Base-by-base conservation (phyloP, 2,797 vertebrate species). In the Melanotaenia trifasciata region DNA sequence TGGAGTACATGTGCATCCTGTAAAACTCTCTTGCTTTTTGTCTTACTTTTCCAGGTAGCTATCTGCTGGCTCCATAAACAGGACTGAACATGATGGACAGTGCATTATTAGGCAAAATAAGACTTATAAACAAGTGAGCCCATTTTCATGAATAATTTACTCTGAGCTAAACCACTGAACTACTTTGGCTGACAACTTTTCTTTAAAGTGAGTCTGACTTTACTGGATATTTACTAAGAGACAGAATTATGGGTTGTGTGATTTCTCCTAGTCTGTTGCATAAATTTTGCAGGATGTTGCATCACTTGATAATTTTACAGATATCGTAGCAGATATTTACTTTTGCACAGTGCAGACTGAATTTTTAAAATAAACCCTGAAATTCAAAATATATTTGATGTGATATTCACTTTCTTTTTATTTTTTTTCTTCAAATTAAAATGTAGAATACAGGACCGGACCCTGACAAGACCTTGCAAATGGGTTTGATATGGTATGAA, bases 131-230 rank as follows among this genome's bases (percentile, higher is more conserved):
- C 43, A 71, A 83, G 66, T 22, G 67, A 79, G 26, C 5, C 22
- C 2, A 28, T 78, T 71, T 4, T 47, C 22, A 69, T 82, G 43
- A 81, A 86, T 83, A 80, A 84, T 85, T 72, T 9, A 82, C 32
- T 51, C 58, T 1, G 4, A 67, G 36, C 20, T 47, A n/a, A 47
- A n/a, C 5, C 45, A 47, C 18, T 47, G 18, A 20, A 20, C 18
- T 47, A 4, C 45, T 69, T 78, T 63, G 2, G 14, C 62, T 8
- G 24, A 5, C 22, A 59, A 9, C 2, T 45, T 47, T 67, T 63
- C 22, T 32, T 32, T 10, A 28, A 33, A 6, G 62, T 74, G 18
- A 50, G 45, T 22, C 45, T 50, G 8, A 50, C 45, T 50, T 50
- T n/a, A 50, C 8, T n/a, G 45, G 20, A n/a, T 50, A n/a, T 50